These are phyloP conservation scores for Caenorhabditis brenneri DNA, from an alignment of 1,140 invertebrate genomes.

Conservation along the genomic window DNA sequence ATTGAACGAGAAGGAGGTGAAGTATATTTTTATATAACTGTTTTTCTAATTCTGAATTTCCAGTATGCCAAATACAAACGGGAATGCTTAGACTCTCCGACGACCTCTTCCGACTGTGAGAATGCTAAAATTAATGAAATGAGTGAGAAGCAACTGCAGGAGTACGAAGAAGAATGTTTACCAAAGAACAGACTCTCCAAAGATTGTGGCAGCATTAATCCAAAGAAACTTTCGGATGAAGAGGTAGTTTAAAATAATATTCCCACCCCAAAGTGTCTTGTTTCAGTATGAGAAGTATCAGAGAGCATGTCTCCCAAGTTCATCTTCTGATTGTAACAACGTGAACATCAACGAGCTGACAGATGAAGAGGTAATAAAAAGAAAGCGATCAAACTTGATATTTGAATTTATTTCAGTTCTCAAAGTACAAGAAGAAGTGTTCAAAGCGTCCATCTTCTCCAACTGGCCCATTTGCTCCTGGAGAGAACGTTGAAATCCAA, in stretches of 20 bases:
- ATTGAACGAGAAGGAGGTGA: not conserved
- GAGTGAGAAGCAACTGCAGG: not conserved
- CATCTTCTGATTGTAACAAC: not conserved
- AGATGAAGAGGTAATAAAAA: not conserved
- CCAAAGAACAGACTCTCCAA: not conserved
- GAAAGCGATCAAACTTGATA: not conserved
- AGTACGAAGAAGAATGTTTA: not conserved
- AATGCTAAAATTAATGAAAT: not conserved
- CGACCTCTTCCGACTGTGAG: not conserved
- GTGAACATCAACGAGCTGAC: not conserved
- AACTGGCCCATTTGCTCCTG: not conserved
- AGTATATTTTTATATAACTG: not conserved
- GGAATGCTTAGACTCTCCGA: not conserved
- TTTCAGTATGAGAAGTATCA: too few relatives aligned
- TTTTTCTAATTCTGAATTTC: not conserved
- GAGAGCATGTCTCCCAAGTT: not conserved
- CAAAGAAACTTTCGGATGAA: not conserved
- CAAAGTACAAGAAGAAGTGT: not conserved
- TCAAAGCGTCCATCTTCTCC: not conserved
- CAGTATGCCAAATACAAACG: not conserved
- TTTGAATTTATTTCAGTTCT: not conserved
- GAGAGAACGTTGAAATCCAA: not conserved
- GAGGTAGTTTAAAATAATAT: too few relatives aligned
- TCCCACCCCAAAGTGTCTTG: too few relatives aligned
- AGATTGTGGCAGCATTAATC: not conserved